These are phyloP conservation scores for Enteromius unitaeniatus DNA, from an alignment of 2,797 vertebrate species.

Conservation along the genomic window DNA sequence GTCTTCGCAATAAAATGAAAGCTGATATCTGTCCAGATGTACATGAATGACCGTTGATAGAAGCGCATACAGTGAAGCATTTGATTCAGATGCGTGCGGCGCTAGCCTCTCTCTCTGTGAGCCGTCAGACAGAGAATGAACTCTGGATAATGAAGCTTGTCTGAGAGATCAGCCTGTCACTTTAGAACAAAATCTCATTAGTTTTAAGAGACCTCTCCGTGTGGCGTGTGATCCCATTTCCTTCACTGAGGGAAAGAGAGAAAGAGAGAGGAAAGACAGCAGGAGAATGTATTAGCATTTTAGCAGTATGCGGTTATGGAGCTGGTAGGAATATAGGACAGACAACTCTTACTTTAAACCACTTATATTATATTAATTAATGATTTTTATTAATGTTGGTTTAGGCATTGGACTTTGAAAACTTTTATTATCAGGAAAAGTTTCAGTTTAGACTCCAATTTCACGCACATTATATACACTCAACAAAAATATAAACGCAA, in stretches of 20 bases:
- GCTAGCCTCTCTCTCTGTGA: constrained; percentile 14
- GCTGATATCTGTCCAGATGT: constrained; percentile 4
- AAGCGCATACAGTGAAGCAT: neutral
- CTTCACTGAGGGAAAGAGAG: neutral
- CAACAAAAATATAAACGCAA: no score
- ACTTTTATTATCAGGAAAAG: neutral
- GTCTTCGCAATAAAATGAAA: neutral
- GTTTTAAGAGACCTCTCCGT: constrained; percentile 37
- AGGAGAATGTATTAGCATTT: constrained; percentile 3
- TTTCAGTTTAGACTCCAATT: neutral
- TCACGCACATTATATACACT: no score
- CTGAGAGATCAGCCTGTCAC: constrained; percentile 51
- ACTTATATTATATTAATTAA: neutral
- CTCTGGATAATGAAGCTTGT: constrained; percentile 47
- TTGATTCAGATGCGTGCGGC: neutral
- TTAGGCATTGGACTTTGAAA: neutral
- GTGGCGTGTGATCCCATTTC: constrained; percentile 30
- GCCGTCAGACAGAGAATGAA: constrained; percentile 26
- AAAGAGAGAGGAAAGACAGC: neutral
- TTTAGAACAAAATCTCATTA: constrained; percentile 49
- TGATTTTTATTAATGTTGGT: neutral
- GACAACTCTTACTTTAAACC: neutral
- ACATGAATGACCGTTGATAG: constrained; percentile 13
- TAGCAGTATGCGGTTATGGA: neutral
- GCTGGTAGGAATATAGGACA: neutral